Evolutionary conservation across 2,888 invertebrate species (phyloP).

Genomic region (Diaprepes abbreviatus): DNA sequence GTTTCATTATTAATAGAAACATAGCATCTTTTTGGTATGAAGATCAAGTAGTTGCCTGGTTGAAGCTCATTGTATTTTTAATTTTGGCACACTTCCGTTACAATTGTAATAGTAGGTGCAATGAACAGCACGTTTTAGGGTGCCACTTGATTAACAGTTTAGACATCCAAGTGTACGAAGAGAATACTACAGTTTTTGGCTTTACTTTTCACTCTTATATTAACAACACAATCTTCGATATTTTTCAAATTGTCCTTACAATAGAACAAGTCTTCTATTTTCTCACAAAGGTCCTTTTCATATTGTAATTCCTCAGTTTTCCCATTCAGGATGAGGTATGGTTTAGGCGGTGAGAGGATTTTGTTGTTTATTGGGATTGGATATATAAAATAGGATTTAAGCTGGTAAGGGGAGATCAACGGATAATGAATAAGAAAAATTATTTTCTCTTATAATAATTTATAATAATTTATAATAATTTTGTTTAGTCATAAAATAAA

Average conservation of each 20-base stretch:
- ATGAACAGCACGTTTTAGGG: not conserved
- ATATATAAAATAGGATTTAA: conserved; percentile 11
- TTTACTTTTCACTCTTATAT: not conserved
- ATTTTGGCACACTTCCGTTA: not conserved
- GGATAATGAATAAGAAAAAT: conserved; percentile 14
- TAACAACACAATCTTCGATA: not conserved
- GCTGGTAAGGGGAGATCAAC: not conserved
- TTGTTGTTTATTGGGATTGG: conserved; percentile 12
- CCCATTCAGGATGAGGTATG: conserved; percentile 21
- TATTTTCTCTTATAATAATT: not conserved
- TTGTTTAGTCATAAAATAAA: not conserved
- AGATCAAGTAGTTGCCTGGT: not conserved
- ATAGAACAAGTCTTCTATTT: conserved; percentile 1
- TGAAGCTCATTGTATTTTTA: not conserved
- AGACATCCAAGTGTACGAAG: not conserved
- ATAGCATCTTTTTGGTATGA: not conserved
- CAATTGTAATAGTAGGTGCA: not conserved
- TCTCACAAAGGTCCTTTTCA: conserved; percentile 1
- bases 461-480: conserved; percentile 10
- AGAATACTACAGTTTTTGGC: not conserved
- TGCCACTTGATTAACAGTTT: not conserved
- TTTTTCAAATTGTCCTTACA: conserved; percentile 11
- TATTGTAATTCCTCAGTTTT: conserved; percentile 14
- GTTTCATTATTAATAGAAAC: not conserved
- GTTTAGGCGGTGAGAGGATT: conserved; percentile 12